Evolutionary conservation across 2,797 vertebrate genomes (phyloP), one percentile per base, ranked within the genome.

Genomic region (Gambusia yucatana): DNA sequence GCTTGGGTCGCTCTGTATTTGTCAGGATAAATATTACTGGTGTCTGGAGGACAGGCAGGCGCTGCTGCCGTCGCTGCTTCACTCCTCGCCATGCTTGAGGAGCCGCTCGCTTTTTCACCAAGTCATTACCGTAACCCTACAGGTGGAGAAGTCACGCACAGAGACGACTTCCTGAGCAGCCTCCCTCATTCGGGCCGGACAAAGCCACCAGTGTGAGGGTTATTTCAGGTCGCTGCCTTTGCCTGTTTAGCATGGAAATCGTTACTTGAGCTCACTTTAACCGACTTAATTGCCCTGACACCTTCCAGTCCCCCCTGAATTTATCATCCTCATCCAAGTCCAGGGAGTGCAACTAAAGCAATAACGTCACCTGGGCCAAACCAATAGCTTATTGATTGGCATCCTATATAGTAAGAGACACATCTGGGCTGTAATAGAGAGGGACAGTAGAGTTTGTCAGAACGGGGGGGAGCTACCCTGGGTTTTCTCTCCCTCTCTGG

Each of bases 261-360:
- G 71, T 94, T 90, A 89, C 92, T 94, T 86, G 78, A 87, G 91
- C 93, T 93, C 91, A 93, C 94, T 93, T 93, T 91, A 93, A 89
- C 84, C 1, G 83, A 93, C 91, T 94, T 93, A 94, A 96, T 96
- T 95, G 95, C 92, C 87, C 90, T 84, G 88, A 93, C 92, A 93
- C 87, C 84, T 83, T 87, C 87, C 75, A 89, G 87, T 88, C 88
- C 89, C 89, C 88, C 87, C 85, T 87, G 88, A 94, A 95, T 96
- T 94, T 94, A 95, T 95, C 92, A 95, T 93, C 89, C 92, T 92
- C 86, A 91, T 88, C 85, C 86, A 63, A 90, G 90, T 93, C 88
- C 80, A 48, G 79, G 87, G 83, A 94, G 85, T 93, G 93, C 93
- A 94, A 87, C 89, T 91, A 87, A 90, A 95, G 93, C 93, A 93